These are phyloP conservation scores for Macrobrachium rosenbergii DNA, from an alignment of 1,140 invertebrate species.

Conservation along the genomic window DNA sequence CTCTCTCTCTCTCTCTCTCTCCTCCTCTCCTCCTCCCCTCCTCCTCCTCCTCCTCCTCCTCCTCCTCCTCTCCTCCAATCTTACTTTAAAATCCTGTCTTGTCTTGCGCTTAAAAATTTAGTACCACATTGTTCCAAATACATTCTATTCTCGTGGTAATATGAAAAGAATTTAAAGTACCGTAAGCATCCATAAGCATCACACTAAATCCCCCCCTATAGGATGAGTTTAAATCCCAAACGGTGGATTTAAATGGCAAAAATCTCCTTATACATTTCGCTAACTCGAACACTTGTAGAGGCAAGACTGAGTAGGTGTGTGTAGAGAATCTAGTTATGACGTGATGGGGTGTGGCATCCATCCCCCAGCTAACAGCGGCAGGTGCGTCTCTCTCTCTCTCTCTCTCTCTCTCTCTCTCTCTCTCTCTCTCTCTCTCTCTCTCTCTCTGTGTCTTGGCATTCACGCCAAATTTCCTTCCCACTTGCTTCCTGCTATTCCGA, in stretches of 20 bases:
- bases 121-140: too few species aligned
- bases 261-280: too few species aligned
- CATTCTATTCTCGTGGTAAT: too few species aligned
- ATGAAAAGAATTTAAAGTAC: too few species aligned
- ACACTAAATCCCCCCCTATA: too few species aligned
- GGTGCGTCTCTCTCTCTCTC: conserved; percentile 11
- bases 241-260: too few species aligned
- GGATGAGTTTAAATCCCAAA: too few species aligned
- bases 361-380: too few species aligned
- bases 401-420: conserved; percentile 9
- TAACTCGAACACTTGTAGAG: not conserved
- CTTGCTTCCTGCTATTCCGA: not conserved
- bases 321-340: not conserved
- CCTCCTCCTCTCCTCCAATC: not conserved
- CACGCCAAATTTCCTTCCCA: not conserved
- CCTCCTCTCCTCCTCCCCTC: not conserved
- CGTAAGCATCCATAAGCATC: too few species aligned
- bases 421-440: not conserved
- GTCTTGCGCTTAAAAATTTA: not conserved
- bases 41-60: too few species aligned
- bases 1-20: not conserved
- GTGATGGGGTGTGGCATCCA: not conserved
- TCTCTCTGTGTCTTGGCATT: not conserved
- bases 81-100: not conserved
- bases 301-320: not conserved